phyloP scores from a whole-genome alignment of 2,888 invertebrate species.

The Embidobia sp. region DNA sequence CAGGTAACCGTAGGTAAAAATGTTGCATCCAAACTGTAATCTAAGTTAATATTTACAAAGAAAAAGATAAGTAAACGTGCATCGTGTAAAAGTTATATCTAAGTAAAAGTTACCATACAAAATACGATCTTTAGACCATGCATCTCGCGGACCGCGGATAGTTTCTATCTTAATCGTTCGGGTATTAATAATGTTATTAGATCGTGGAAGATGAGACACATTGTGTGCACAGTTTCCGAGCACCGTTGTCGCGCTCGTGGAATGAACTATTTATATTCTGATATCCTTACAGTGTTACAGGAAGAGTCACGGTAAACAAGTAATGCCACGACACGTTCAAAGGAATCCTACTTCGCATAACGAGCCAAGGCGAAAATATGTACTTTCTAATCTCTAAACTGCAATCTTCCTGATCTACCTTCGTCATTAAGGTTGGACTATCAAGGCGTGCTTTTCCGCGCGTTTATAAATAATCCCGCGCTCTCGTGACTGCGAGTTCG shows the following conservation, averaged over 20 bases:
- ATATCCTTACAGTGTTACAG: slow-evolving; percentile 15
- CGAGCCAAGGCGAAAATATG: slow-evolving; percentile 59
- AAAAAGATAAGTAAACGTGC: no score
- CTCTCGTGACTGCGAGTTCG: slow-evolving; percentile 32
- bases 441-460: slow-evolving; percentile 50
- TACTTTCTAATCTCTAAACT: slow-evolving; percentile 63
- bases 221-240: slow-evolving; percentile 26
- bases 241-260: slow-evolving; percentile 3
- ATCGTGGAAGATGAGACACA: slow-evolving; percentile 29
- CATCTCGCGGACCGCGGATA: no score
- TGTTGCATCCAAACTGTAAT: no score
- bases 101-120: no score
- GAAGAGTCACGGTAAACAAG: slow-evolving; percentile 35
- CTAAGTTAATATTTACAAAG: no score
- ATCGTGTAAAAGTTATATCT: no score
- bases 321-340: slow-evolving; percentile 45
- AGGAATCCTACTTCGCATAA: slow-evolving; percentile 50
- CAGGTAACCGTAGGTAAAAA: no score
- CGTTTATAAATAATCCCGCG: slow-evolving; percentile 41
- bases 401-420: slow-evolving; percentile 64
- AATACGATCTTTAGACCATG: no score
- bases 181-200: background rate
- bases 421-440: slow-evolving; percentile 47
- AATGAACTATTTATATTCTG: slow-evolving; percentile 10
- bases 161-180: no score